These are phyloP conservation scores for Eudyptes chrysolophus DNA, from an alignment of 2,113 vertebrate species.

Conservation along the genomic window DNA sequence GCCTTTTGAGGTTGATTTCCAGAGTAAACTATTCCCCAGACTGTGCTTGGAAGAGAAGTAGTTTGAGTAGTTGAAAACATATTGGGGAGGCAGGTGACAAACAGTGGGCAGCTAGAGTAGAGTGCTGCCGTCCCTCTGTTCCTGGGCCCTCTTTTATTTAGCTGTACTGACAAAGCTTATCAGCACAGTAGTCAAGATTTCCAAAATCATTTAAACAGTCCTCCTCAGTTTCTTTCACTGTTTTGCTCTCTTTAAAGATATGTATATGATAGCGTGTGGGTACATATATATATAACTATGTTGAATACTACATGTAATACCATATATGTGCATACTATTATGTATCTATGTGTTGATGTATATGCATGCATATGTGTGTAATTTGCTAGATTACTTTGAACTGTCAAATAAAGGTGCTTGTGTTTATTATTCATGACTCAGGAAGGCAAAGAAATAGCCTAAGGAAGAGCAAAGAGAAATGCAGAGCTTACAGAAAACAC, in stretches of 20 bases:
- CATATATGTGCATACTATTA: neutral
- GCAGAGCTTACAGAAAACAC: slow-evolving; percentile 13
- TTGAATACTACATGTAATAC: neutral
- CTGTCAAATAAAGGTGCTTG: slow-evolving; percentile 46
- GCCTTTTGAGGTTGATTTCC: neutral
- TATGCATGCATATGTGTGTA: neutral
- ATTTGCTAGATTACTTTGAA: slow-evolving; percentile 52
- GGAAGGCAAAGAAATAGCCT: slow-evolving; percentile 45
- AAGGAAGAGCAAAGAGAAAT: slow-evolving; percentile 54
- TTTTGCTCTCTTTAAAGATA: neutral
- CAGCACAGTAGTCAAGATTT: neutral
- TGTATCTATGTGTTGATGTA: neutral
- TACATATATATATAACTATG: neutral
- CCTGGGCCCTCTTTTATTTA: neutral
- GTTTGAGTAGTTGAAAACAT: neutral
- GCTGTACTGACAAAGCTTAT: neutral
- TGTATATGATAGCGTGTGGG: neutral
- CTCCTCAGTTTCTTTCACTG: neutral
- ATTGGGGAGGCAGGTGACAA: neutral
- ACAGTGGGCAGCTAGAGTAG: neutral
- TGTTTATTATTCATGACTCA: slow-evolving; percentile 59
- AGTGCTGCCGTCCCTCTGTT: neutral
- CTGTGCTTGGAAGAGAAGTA: neutral
- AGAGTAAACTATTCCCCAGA: neutral
- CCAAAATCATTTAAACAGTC: neutral